phyloP scores from a whole-genome alignment of 2,888 invertebrate genomes.

The Caradrina clavipalpis region DNA sequence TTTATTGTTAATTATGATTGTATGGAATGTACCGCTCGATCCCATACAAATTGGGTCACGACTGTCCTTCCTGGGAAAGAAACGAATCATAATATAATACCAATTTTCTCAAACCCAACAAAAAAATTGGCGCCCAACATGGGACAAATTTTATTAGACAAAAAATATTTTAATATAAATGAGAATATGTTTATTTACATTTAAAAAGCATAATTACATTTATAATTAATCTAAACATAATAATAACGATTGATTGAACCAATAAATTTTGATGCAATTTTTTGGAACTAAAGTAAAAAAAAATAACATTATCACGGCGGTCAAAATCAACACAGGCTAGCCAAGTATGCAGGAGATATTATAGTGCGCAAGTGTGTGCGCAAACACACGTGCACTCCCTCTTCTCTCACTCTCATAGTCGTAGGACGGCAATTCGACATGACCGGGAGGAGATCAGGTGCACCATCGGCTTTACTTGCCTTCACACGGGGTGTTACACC shows the following conservation, averaged over 20 bases:
- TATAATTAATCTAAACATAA: background rate
- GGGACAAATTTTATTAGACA: constrained; percentile 30
- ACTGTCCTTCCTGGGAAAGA: constrained; percentile 58
- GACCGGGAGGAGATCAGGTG: too few relatives aligned
- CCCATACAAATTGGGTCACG: constrained; percentile 29
- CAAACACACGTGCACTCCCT: too few relatives aligned
- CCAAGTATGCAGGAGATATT: too few relatives aligned
- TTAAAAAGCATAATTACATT: constrained; percentile 10
- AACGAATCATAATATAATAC: background rate
- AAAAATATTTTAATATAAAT: background rate
- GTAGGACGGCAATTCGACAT: too few relatives aligned
- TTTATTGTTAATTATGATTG: constrained; percentile 48
- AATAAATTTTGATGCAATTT: constrained; percentile 52
- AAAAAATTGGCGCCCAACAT: constrained; percentile 49
- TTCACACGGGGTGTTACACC: too few relatives aligned
- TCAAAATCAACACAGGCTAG: too few relatives aligned
- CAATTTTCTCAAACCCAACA: constrained; percentile 8
- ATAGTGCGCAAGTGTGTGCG: too few relatives aligned
- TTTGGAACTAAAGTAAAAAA: background rate
- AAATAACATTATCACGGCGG: too few relatives aligned
- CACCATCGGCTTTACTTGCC: too few relatives aligned
- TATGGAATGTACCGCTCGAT: constrained; percentile 50
- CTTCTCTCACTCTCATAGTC: too few relatives aligned
- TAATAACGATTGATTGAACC: constrained; percentile 12
- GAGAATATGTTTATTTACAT: constrained; percentile 13